These are phyloP conservation scores for Dicrurus megarhynchus DNA, from an alignment of 2,113 vertebrate genomes.

Conservation along the genomic window DNA sequence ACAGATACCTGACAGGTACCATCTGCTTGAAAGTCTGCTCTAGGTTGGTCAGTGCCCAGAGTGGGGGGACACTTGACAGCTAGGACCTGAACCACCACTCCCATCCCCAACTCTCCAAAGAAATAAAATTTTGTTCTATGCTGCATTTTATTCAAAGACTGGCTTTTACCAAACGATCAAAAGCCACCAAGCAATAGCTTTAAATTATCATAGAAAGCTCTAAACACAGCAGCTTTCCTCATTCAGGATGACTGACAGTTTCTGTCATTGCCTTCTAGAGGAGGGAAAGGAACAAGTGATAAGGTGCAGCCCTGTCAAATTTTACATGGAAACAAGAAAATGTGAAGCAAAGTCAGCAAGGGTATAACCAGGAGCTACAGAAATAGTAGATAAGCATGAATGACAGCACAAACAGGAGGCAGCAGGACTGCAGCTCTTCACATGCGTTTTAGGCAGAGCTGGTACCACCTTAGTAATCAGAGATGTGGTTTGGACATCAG, in stretches of 20 bases:
- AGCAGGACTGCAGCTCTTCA: background rate
- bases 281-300: background rate
- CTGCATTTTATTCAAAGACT: background rate
- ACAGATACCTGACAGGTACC: background rate
- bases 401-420: background rate
- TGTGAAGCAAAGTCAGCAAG: background rate
- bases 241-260: conserved; percentile 4
- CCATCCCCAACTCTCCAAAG: background rate
- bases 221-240: background rate
- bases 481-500: background rate
- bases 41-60: background rate
- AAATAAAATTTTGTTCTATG: background rate
- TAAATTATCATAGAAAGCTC: background rate
- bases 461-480: background rate
- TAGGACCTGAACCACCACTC: background rate
- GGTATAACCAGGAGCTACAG: background rate
- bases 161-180: background rate
- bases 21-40: background rate
- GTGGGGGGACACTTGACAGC: background rate
- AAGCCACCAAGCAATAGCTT: background rate
- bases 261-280: background rate
- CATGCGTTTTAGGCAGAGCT: background rate
- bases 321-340: background rate
- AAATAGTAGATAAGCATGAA: background rate
- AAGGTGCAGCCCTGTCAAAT: conserved; percentile 5